Evolutionary conservation across 2,888 invertebrate species (phyloP), one percentile per base, ranked within the genome.

Genomic region (Aphidius colemani): DNA sequence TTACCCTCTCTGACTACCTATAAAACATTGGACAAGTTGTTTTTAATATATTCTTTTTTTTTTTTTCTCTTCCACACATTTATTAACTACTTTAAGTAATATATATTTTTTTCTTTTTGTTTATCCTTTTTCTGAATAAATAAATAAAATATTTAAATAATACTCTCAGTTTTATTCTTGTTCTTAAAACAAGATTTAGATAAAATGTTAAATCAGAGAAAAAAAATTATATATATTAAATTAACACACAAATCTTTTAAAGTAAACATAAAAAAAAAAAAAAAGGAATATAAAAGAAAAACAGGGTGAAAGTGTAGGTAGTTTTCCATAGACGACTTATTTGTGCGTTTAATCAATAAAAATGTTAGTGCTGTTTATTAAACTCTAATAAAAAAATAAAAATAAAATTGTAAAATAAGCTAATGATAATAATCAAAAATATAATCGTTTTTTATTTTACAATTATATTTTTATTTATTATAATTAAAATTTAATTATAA

Each of bases 371-470:
- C 48, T 57, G 30, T 30, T 30, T 30, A 57, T 46, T 57, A 39
- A 45, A 46, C 30, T 30, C 9, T 18, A 18, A 18, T 18, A 0
- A 18, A n/a, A 56, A 41, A 62, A 11, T 10, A 43, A 43, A 56
- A 44, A 51, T 13, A 64, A 50, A 7, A 39, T 49, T 13, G 39
- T 18, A 10, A 44, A 18, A 61, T 56, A 56, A 58, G 53, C 44
- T 48, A 64, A 66, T 61, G 58, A 51, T 48, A 48, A 68, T 53
- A 48, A 68, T 53, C 64, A 66, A 57, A 53, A 11, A 59, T 48
- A 63, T 50, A 53, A 11, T 50, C 50, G 53, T 58, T 71, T 73
- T 75, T 74, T 75, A 75, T 73, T 70, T 72, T 75, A 75, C 69
- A 72, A 64, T 71, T 75, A 73, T 74, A 71, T 72, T 67, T 74